A percentile compares a stretch with the other conserved stretches of the same genome.
phyloP scores from a whole-genome alignment of 2,888 invertebrate species.

The Lordiphosa andalusiaca region DNA sequence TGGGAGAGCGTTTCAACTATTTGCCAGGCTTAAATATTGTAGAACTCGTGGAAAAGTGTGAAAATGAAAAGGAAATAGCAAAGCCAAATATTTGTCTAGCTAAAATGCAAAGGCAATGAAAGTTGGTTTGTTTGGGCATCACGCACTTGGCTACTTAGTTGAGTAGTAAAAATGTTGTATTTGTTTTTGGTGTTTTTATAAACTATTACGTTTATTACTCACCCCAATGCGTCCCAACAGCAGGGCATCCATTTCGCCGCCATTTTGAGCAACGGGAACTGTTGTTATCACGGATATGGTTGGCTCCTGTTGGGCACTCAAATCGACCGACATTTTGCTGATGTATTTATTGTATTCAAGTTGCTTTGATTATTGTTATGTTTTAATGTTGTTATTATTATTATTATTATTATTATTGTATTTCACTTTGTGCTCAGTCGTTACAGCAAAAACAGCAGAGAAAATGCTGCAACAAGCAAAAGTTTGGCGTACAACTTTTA shows the following conservation, averaged over 20 bases:
- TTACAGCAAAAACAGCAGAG: constrained; percentile 4
- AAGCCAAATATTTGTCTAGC: constrained; percentile 63
- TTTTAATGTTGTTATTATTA: constrained; percentile 21
- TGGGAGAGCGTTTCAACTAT: constrained; percentile 15
- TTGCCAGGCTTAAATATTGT: constrained; percentile 4
- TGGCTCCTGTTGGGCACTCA: constrained; percentile 77
- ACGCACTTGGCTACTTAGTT: constrained; percentile 66
- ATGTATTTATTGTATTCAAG: constrained; percentile 9
- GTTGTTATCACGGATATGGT: constrained; percentile 78
- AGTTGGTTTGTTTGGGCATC: constrained; percentile 33
- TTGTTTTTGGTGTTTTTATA: constrained; percentile 23
- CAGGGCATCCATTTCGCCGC: constrained; percentile 90
- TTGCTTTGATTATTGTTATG: constrained; percentile 22
- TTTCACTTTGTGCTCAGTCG: constrained; percentile 39
- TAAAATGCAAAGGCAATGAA: constrained; percentile 60
- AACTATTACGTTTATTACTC: constrained; percentile 79
- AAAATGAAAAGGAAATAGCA: constrained; percentile 25
- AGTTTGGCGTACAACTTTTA: constrained; percentile 32
- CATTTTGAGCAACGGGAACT: constrained; percentile 80
- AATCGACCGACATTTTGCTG: constrained; percentile 76
- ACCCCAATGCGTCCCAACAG: constrained; percentile 89
- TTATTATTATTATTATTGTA: constrained; percentile 32
- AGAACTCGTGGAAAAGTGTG: constrained; percentile 20
- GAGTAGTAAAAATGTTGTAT: constrained; percentile 30
- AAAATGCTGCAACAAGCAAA: constrained; percentile 30